Base-by-base conservation (phyloP, 2,113 vertebrate genomes). In the Illadopsis cleaveri region DNA sequence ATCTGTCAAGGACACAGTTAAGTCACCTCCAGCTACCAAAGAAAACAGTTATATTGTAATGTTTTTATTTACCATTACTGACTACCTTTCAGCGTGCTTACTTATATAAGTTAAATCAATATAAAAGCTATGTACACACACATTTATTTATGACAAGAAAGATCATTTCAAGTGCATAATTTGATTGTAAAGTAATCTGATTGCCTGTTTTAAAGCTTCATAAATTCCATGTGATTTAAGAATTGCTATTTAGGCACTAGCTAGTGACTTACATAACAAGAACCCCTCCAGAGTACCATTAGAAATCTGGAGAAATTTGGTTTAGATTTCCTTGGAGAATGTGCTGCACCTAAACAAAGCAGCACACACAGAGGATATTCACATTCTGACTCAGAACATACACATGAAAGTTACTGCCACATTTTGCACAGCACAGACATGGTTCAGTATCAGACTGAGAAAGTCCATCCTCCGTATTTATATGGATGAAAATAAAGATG, bases 1-100 rank as follows among this genome's bases (percentile, higher is more conserved):
- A 42, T 99, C 99, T 18, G 99, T 98, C 94, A 99, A 97, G 60
- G 99, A 99, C 84, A 99, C 99, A 1, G 99, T 99, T 98, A 99
- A 98, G 96, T 99, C 99, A 62, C 99, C 99, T 77, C 98, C 98
- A 64, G 99, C 98, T 99, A 97, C 42, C 87, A 95, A 93, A 91
- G 95, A 95, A 96, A 95, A 92, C 35, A 95, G 50, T 84, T 35
- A 83, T 44, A 97, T 96, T 97, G 93, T 42, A 91, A 93, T 73
- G 73, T 69, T 96, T 95, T 94, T 72, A 76, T 92, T 93, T 84
- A 84, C 77, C 44, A 91, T 61, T 90, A 86, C 25, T 87, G 38
- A 76, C 71, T 78, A 60, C 57, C 80, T 95, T 96, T 85, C 51
- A 92, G 40, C 0, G 37, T 94, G 17, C 22, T 82, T 57, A 47